Conservation (phyloP, 2,888 invertebrate genomes). For the Stenurella melanura region DNA sequence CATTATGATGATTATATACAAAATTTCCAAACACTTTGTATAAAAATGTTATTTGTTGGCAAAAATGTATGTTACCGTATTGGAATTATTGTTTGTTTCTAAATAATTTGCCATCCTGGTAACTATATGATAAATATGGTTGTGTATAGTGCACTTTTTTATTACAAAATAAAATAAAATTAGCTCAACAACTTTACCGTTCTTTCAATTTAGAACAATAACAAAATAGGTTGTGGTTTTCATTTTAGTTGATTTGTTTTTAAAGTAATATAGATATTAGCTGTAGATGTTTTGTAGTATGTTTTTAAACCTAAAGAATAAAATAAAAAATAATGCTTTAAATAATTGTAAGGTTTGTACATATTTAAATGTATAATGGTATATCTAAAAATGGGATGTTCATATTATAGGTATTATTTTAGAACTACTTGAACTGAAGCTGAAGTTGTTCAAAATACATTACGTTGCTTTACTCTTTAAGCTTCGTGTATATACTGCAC, state of each 20-base stretch:
- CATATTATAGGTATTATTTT: slow-evolving; percentile 55
- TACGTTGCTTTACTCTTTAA: slow-evolving; percentile 56
- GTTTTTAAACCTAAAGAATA: slow-evolving; percentile 56
- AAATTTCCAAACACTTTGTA: slow-evolving; percentile 45
- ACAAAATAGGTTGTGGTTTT: slow-evolving; percentile 52
- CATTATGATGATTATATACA: not conserved
- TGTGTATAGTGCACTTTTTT: slow-evolving; percentile 61
- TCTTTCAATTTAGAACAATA: slow-evolving; percentile 57
- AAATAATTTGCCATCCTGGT: slow-evolving; percentile 36
- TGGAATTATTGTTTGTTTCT: slow-evolving; percentile 38
- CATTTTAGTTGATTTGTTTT: slow-evolving; percentile 39
- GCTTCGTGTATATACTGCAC: slow-evolving; percentile 57
- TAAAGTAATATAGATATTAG: slow-evolving; percentile 26
- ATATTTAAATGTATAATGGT: slow-evolving; percentile 64
- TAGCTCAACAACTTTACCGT: slow-evolving; percentile 56
- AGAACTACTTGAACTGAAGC: slow-evolving; percentile 55
- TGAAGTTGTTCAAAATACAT: slow-evolving; percentile 48
- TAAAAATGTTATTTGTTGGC: slow-evolving; percentile 45
- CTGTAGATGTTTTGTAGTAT: slow-evolving; percentile 54
- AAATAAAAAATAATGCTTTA: slow-evolving; percentile 68
- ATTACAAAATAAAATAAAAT: slow-evolving; percentile 50
- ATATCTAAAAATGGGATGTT: slow-evolving; percentile 63
- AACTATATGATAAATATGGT: slow-evolving; percentile 52
- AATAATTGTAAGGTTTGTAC: slow-evolving; percentile 67
- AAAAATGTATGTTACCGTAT: slow-evolving; percentile 43